Evolutionary conservation across 2,888 invertebrate species (phyloP).

Genomic region (Hyposoter dolosus): DNA sequence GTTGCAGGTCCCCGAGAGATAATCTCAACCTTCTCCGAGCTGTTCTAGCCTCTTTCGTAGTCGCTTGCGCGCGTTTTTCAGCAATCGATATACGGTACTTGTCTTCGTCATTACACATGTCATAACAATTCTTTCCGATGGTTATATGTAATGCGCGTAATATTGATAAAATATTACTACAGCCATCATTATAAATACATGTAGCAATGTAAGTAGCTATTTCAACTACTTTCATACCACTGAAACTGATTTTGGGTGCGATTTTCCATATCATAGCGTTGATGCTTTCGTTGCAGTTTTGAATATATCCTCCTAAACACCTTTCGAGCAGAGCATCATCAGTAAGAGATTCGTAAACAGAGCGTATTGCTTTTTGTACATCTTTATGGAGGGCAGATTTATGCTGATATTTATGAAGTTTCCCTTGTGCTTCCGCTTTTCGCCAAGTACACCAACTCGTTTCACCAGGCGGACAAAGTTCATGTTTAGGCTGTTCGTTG

Average conservation of each 20-base stretch:
- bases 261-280: too few species aligned
- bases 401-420: slow-evolving; percentile 1
- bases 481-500: slow-evolving; percentile 56
- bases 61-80: background rate
- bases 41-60: too few species aligned
- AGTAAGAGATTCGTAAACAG: background rate
- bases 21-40: too few species aligned
- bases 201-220: background rate
- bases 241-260: background rate
- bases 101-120: too few species aligned
- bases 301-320: background rate
- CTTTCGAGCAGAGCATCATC: background rate
- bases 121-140: background rate
- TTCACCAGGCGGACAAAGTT: slow-evolving; percentile 38
- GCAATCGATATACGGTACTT: background rate
- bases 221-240: slow-evolving; percentile 3
- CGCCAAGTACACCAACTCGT: slow-evolving; percentile 8
- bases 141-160: background rate
- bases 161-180: background rate
- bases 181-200: too few species aligned
- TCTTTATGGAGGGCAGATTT: background rate
- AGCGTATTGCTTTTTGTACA: background rate
- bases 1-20: background rate
- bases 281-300: too few species aligned
- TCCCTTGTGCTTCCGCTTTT: background rate